Conservation (phyloP, 2,797 vertebrate species). For the Melanotaenia parkinsoni region DNA sequence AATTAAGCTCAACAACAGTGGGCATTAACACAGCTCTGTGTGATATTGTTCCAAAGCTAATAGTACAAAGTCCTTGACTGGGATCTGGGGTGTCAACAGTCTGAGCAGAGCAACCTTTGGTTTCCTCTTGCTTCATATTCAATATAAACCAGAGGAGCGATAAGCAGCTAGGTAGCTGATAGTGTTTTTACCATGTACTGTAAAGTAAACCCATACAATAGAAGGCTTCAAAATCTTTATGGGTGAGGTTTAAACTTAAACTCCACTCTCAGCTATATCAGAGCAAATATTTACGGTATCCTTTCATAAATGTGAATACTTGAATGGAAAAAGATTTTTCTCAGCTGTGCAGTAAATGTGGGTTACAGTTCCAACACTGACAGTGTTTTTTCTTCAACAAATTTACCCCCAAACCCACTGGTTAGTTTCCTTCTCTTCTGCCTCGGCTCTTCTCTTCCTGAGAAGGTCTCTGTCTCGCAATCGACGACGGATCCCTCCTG, state of each 20-base stretch:
- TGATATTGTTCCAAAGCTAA: conserved; percentile 62
- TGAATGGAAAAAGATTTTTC: background rate
- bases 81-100: conserved; percentile 63
- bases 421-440: conserved; percentile 85
- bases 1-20: conserved; percentile 32
- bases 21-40: conserved; percentile 53
- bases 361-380: conserved; percentile 24
- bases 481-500: conserved; percentile 81
- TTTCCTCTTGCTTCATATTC: conserved; percentile 74
- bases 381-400: conserved; percentile 26
- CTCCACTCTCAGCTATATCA: background rate
- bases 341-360: conserved; percentile 12
- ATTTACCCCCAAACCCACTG: conserved; percentile 91
- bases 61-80: conserved; percentile 79
- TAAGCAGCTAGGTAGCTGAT: conserved; percentile 64
- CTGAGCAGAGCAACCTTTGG: conserved; percentile 73
- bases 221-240: conserved; percentile 1
- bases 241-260: background rate
- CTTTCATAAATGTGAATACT: background rate
- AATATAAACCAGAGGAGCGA: conserved; percentile 64
- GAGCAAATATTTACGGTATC: background rate
- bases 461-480: conserved; percentile 91
- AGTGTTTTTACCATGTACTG: conserved; percentile 35
- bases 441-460: conserved; percentile 90
- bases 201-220: conserved; percentile 12